Evolutionary conservation across 2,888 invertebrate species (phyloP), one percentile per base, ranked within the genome.

Genomic region (Gastrophysa polygoni): DNA sequence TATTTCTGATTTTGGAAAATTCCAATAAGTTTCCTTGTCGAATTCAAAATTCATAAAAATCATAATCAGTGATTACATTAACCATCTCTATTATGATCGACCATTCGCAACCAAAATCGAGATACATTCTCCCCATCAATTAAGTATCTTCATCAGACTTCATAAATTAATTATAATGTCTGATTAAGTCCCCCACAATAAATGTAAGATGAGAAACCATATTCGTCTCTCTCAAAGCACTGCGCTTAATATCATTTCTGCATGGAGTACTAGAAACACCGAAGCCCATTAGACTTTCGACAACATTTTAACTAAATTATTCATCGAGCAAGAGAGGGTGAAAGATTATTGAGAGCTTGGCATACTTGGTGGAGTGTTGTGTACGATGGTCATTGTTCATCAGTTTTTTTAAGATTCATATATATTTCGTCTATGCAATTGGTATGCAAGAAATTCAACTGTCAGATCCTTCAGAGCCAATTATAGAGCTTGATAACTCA

Each of bases 91-190:
- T 24, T 24, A 7, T 7, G 24, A 24, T 24, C 24, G 24, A 43
- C 48, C 43, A 52, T n/a, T 54, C 52, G 54, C n/a, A 58, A 57
- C 44, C 55, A 38, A 52, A 63, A 59, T 52, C 59, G 57, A 63
- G 57, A 59, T 57, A 63, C 59, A 59, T 63, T 43, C 38, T 61
- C 64, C 32, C 70, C 72, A 73, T 73, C 76, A 74, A 72, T 72
- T 73, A 68, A 59, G 63, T 61, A 64, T 65, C 77, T 80, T 81
- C 80, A 80, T 81, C 80, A 79, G 78, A 74, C 71, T 74, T 74
- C 74, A 76, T 81, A 81, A 81, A 80, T 80, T 79, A 80, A 80
- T 81, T 81, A 81, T 80, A 77, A 79, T 77, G 78, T 80, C 78
- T 80, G 80, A 81, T 80, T 80, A 80, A 78, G 77, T 78, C 76